phyloP scores from a whole-genome alignment of 2,797 vertebrate genomes.

The Caiman crocodilus region DNA sequence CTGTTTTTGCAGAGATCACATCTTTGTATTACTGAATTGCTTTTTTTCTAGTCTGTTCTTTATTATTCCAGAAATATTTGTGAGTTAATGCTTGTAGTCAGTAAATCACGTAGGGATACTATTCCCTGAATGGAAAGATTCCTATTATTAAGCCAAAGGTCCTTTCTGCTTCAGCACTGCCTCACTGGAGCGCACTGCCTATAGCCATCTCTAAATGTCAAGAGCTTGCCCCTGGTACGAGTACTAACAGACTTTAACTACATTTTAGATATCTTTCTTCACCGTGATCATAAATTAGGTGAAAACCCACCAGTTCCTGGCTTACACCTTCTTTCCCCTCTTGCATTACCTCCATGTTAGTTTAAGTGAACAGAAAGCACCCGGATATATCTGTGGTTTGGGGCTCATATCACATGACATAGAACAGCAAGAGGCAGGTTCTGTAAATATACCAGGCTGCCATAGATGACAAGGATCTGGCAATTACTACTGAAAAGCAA shows the following conservation, averaged over 20 bases:
- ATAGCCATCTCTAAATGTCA: not conserved
- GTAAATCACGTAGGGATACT: not conserved
- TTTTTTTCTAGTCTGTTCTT: not conserved
- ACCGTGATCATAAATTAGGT: no score
- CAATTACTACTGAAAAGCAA: not conserved
- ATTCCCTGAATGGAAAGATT: not conserved
- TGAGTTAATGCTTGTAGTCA: not conserved
- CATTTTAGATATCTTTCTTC: no score
- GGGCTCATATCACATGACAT: not conserved
- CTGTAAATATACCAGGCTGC: not conserved
- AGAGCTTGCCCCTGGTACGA: not conserved
- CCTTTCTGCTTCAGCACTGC: not conserved
- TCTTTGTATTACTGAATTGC: not conserved
- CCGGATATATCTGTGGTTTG: not conserved
- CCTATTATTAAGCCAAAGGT: not conserved
- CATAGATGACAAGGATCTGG: not conserved
- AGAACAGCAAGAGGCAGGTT: not conserved
- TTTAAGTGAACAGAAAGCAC: not conserved
- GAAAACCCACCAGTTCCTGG: rapidly evolving
- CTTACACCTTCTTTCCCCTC: not conserved
- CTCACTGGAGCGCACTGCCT: not conserved
- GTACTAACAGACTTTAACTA: not conserved
- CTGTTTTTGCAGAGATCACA: not conserved
- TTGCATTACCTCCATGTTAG: not conserved
- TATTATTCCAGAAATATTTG: not conserved